Evolutionary conservation across 2,797 vertebrate species (phyloP).

Genomic region (Hafferia zeledoni): DNA sequence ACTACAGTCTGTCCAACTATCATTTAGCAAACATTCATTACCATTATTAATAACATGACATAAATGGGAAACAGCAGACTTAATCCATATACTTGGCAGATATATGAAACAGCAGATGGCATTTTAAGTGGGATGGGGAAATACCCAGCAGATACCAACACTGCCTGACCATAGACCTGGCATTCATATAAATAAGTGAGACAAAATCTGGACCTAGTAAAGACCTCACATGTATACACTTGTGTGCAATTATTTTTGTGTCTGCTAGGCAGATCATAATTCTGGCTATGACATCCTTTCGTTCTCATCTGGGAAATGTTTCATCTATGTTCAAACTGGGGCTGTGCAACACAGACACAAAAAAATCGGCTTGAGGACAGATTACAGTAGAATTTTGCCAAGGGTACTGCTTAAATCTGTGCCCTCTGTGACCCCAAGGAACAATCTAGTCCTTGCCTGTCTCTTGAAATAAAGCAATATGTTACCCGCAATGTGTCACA

Average conservation of each 20-base stretch:
- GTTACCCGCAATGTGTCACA: not conserved
- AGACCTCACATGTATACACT: constrained; percentile 12
- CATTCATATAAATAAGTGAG: constrained; percentile 16
- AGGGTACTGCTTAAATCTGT: not conserved
- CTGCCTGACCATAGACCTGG: not conserved
- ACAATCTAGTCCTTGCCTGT: not conserved
- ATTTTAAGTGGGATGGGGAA: not conserved
- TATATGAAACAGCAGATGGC: constrained; percentile 47
- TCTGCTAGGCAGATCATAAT: not conserved
- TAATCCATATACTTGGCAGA: constrained; percentile 40
- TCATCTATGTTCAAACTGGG: not conserved
- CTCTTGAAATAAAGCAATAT: not conserved
- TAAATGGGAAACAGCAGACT: constrained; percentile 31
- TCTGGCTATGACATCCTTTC: not conserved
- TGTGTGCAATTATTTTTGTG: constrained; percentile 38
- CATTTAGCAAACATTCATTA: constrained; percentile 25
- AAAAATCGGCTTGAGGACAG: not conserved
- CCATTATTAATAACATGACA: constrained; percentile 31
- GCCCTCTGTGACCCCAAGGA: not conserved
- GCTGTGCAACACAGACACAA: not conserved
- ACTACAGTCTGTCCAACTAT: not conserved
- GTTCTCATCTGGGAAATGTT: not conserved
- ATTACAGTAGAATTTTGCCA: not conserved
- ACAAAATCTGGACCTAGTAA: constrained; percentile 25
- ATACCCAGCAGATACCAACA: constrained; percentile 18